Base-by-base conservation (phyloP, 2,888 invertebrate species). In the Apamea epomidion region DNA sequence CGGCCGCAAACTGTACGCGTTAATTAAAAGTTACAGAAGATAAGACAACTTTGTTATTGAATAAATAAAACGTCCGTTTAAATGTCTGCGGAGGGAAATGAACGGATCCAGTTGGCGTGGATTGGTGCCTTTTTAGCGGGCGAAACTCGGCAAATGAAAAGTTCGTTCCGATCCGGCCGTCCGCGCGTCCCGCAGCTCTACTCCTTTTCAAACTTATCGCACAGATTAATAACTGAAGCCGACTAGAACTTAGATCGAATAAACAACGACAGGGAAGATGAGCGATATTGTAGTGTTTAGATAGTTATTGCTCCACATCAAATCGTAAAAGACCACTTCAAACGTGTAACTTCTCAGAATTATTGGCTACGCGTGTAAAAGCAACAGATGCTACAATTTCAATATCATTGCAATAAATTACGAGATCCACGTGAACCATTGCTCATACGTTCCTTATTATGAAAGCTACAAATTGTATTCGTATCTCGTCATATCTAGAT, bases 21-120 rank as follows among this genome's bases (percentile, higher is more conserved):
- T 94, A 92, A 94, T 95, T 94, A 94, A 93, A 94, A 94, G 88
- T 94, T 92, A 86, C 81, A 71, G 80, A 87, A 92, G 92, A 93
- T 91, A 91, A 91, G 87, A 88, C 91, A 91, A 93, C 91, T 91
- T 91, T 90, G 92, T 94, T 93, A 93, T 93, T 94, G 90, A 93
- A 94, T 94, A 93, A 94, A 93, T 92, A 93, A 92, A 92, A 91
- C 85, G 92, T 92, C 87, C 88, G 91, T 91, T 92, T 90, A 87
- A 91, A 91, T 90, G 88, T 88, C 80, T 88, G 84, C 80, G 82
- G 84, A 88, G 83, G 84, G 86, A 89, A 91, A 91, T 90, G 86
- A 91, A 91, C 90, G 85, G 88, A 90, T 88, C 86, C 85, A 88
- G 90, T 85, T 79, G 74, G 76, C 77, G 83, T 45, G 83, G 74